Conservation (phyloP, 1,140 invertebrate species). For the Camponotus floridanus region DNA sequence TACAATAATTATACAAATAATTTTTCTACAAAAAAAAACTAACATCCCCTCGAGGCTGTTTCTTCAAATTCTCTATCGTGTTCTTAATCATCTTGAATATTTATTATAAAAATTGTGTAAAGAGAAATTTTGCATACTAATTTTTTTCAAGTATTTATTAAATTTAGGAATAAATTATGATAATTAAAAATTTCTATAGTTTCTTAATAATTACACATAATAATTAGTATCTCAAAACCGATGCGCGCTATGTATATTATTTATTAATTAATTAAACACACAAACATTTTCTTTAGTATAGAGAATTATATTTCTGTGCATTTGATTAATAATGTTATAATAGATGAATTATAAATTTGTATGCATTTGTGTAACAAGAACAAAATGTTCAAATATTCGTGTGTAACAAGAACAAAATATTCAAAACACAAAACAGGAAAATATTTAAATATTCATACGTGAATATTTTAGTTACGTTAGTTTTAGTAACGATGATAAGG, state of each 20-base stretch:
- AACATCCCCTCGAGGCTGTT: background rate
- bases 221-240: background rate
- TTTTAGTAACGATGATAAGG: too few species aligned
- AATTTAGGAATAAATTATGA: slow-evolving; percentile 31
- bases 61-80: background rate
- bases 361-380: too few species aligned
- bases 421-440: too few species aligned
- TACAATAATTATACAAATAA: background rate
- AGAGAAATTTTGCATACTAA: background rate
- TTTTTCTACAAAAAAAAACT: background rate
- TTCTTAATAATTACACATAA: background rate
- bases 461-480: too few species aligned
- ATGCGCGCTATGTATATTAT: too few species aligned
- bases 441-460: too few species aligned
- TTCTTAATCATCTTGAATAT: background rate
- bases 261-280: background rate
- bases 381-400: too few species aligned
- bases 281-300: background rate
- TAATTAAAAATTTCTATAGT: background rate
- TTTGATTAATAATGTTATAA: background rate
- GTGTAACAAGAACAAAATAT: too few species aligned
- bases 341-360: background rate
- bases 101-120: background rate
- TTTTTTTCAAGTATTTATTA: background rate
- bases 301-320: background rate